A percentile compares a stretch with the other conserved stretches of the same genome.
These are phyloP conservation scores for Papilio gigon DNA, from an alignment of 2,888 invertebrate genomes.

Conservation along the genomic window DNA sequence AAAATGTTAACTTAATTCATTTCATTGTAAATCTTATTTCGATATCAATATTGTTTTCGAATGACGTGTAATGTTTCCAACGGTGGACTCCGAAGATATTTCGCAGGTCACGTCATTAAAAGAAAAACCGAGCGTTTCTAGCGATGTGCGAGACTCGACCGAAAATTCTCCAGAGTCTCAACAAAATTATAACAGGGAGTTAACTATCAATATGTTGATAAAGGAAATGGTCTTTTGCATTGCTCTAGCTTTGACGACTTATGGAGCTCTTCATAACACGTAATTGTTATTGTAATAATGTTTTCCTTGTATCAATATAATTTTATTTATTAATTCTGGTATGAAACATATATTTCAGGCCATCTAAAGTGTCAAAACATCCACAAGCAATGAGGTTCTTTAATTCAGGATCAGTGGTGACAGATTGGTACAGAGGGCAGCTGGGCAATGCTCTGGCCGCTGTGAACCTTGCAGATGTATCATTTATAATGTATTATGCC, in stretches of 20 bases:
- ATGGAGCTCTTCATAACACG: constrained; percentile 88
- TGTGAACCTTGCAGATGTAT: constrained; percentile 86
- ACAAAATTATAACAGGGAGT: constrained; percentile 66
- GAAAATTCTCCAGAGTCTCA: constrained; percentile 64
- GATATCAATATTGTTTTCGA: constrained; percentile 63
- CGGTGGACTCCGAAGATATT: constrained; percentile 76
- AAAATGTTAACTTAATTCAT: constrained; percentile 31
- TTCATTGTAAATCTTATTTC: constrained; percentile 50
- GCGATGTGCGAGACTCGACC: constrained; percentile 70
- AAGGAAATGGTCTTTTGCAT: constrained; percentile 85
- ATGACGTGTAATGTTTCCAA: constrained; percentile 83
- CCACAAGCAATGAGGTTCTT: constrained; percentile 87
- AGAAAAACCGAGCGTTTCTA: constrained; percentile 62
- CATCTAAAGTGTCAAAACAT: constrained; percentile 71
- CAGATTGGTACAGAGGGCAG: constrained; percentile 91
- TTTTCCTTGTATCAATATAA: not conserved
- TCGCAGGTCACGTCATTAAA: constrained; percentile 75
- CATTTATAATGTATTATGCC: constrained; percentile 96
- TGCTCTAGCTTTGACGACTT: constrained; percentile 84
- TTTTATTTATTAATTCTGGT: not conserved
- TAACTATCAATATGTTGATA: constrained; percentile 81
- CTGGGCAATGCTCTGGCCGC: constrained; percentile 84
- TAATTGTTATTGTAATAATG: constrained; percentile 69
- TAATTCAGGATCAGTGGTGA: constrained; percentile 84
- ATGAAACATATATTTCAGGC: constrained; percentile 54